Conservation (phyloP, 2,888 invertebrate genomes). For the Cryptus armator region DNA sequence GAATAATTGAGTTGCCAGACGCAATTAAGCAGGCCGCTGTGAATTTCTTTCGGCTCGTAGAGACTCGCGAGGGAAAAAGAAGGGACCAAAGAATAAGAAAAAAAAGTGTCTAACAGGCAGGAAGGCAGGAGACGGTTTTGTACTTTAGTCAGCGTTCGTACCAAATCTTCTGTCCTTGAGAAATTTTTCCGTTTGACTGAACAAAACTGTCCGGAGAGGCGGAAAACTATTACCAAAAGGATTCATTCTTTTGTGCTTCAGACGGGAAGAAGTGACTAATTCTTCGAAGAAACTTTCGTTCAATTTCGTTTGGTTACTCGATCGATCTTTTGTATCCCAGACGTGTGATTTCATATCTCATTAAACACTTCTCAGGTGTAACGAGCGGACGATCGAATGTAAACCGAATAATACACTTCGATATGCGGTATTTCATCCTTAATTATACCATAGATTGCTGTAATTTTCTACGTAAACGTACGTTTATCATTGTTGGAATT, state of each 20-base stretch:
- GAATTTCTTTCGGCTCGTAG: neutral
- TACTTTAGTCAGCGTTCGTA: neutral
- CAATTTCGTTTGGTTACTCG: no score
- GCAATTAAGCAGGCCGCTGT: constrained; percentile 15
- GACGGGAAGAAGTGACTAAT: no score
- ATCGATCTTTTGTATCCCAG: no score
- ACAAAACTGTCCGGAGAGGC: no score
- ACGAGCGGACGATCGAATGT: neutral
- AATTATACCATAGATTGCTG: neutral
- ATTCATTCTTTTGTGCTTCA: no score
- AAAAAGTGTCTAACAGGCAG: neutral
- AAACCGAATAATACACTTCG: neutral
- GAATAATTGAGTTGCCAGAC: constrained; percentile 29
- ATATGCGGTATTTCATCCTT: no score
- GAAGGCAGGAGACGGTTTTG: neutral
- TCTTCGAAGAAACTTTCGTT: no score
- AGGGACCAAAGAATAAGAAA: neutral
- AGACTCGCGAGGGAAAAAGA: neutral
- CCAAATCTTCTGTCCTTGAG: neutral
- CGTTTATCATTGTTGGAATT: constrained; percentile 1
- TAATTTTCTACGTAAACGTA: constrained; percentile 1
- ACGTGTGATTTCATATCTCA: no score
- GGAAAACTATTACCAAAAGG: no score
- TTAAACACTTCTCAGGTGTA: no score
- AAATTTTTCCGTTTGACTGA: no score